Base-by-base conservation (phyloP, 2,888 invertebrate species). In the Euzetes globulus region DNA sequence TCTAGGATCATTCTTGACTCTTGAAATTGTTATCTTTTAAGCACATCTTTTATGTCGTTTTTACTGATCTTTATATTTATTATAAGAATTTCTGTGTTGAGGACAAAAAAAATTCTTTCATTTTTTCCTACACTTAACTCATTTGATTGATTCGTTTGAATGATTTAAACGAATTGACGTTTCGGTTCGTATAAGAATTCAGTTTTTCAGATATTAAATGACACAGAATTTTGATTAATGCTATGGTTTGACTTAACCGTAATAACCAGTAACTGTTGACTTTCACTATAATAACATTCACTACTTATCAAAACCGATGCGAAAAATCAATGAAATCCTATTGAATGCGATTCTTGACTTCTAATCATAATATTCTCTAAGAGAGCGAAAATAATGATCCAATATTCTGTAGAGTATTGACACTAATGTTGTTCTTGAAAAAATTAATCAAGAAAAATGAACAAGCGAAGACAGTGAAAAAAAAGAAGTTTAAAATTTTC, bases 81-180 rank as follows among this genome's bases (percentile, higher is more conserved):
- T 50, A 58, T 58, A 58, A 27, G 5, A 65, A 15, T 4, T 11
- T 33, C 27, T 11, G 7, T 27, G 37, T 37, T 65, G 33, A 37
- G n/a, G 17, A 22, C n/a, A 65, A 65, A 65, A 65, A 37, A 37
- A 15, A 37, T n/a, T 19, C 33, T 65, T n/a, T 41, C 11, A 41
- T 41, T 41, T 41, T 41, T 41, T n/a, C 22, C 22, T 6, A 19
- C 22, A 9, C 22, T 52, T 4, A 17, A 19, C 19, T 65, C 22
- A 65, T 65, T 65, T 33, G 37, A 65, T 37, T 27, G 63, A 65
- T 65, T 65, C 37, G 37, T 65, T 65, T 65, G 37, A 65, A 65
- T 65, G n/a, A 37, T 65, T 33, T 37, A 65, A 37, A 65, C n/a
- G 37, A 37, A 19, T 22, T 37, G 33, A 37, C 7, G 63, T 37